Evolutionary conservation across 2,888 invertebrate species (phyloP).

Genomic region (Micoletzkya japonica): DNA sequence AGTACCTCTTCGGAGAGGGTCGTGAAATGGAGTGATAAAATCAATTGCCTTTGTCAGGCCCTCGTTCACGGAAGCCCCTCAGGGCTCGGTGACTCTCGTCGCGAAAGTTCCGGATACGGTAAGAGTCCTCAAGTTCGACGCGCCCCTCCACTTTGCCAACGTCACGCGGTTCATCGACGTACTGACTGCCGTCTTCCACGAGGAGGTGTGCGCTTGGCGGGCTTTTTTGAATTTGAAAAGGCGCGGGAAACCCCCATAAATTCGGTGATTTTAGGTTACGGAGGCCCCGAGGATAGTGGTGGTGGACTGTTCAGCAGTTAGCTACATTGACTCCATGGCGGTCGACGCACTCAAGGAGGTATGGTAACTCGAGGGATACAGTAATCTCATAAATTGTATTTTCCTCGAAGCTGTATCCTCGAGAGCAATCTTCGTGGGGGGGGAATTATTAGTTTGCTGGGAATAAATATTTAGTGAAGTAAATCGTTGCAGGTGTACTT

Average conservation of each 20-base stretch:
- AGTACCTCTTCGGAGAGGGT: not conserved
- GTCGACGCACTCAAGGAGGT: slow-evolving; percentile 47
- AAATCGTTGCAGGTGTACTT: slow-evolving; percentile 2
- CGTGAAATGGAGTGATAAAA: not conserved
- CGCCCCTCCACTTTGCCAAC: slow-evolving; percentile 55
- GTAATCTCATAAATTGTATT: not conserved
- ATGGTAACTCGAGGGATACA: not conserved
- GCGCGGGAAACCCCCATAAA: not conserved
- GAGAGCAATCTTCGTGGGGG: too few species aligned
- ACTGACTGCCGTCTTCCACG: slow-evolving; percentile 32
- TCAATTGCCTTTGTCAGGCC: slow-evolving; percentile 32
- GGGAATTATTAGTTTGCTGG: too few species aligned
- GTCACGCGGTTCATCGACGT: slow-evolving; percentile 47
- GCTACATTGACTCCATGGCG: slow-evolving; percentile 55
- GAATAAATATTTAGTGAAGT: not conserved
- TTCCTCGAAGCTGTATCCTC: too few species aligned
- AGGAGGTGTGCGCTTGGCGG: slow-evolving; percentile 18
- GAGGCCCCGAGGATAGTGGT: slow-evolving; percentile 36
- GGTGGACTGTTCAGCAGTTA: slow-evolving; percentile 48
- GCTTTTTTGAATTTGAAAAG: not conserved
- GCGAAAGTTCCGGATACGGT: too few species aligned
- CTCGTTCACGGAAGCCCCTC: slow-evolving; percentile 29
- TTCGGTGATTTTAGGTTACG: slow-evolving; percentile 14
- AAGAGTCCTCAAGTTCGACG: slow-evolving; percentile 41
- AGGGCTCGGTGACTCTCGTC: not conserved